Evolutionary conservation across 2,797 vertebrate genomes (phyloP).

Genomic region (Moxostoma hubbsi): DNA sequence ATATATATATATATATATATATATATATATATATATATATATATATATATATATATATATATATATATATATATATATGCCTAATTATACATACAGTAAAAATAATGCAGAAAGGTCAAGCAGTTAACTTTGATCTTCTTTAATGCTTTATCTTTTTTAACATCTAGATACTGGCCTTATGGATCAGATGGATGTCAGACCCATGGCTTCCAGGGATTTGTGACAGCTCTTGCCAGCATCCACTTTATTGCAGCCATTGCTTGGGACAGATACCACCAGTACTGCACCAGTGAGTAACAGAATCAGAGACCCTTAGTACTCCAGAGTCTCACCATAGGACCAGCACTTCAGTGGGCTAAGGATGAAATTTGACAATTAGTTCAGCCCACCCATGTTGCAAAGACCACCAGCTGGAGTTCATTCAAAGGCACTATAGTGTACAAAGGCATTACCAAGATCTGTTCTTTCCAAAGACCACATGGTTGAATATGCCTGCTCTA

Average conservation of each 20-base stretch:
- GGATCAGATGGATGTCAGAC: slow-evolving; percentile 91
- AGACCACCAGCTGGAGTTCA: slow-evolving; percentile 43
- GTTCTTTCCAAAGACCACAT: slow-evolving; percentile 22
- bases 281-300: slow-evolving; percentile 86
- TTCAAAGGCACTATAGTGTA: slow-evolving; percentile 10
- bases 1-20: too few relatives aligned
- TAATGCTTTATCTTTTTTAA: neutral
- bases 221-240: slow-evolving; percentile 89
- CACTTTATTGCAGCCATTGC: slow-evolving; percentile 88
- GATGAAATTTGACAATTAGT: neutral
- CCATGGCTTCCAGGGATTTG: slow-evolving; percentile 94
- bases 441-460: neutral
- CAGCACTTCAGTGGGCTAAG: neutral
- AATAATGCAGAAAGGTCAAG: too few relatives aligned
- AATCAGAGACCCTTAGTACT: neutral
- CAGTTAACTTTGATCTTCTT: too few relatives aligned
- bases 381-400: slow-evolving; percentile 34
- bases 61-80: too few relatives aligned
- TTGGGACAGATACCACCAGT: slow-evolving; percentile 94
- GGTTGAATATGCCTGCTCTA: slow-evolving; percentile 10
- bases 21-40: too few relatives aligned
- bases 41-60: too few relatives aligned
- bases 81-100: too few relatives aligned
- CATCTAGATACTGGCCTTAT: slow-evolving; percentile 91
- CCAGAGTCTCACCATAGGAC: too few relatives aligned